Conservation (phyloP, 2,888 invertebrate genomes). For the Stenchaetothrips biformis region DNA sequence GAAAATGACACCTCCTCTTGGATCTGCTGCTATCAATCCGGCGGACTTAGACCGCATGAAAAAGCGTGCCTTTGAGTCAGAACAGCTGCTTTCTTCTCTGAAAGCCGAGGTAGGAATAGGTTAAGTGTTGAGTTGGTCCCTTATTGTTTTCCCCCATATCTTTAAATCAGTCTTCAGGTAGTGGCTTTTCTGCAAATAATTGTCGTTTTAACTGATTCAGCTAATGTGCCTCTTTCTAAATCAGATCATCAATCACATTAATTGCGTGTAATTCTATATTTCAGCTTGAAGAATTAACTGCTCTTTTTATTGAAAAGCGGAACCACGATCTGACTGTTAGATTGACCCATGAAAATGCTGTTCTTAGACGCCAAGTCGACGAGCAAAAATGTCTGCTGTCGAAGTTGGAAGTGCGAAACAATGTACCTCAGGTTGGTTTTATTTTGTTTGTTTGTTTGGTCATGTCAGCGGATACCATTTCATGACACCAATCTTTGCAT, state of each 20-base stretch:
- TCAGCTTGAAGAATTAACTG: not conserved
- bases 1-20: not conserved
- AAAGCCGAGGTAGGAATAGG: not conserved
- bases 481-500: not conserved
- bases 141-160: not conserved
- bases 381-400: not conserved
- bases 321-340: not conserved
- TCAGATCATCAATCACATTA: not conserved
- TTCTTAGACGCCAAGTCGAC: not conserved
- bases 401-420: not conserved
- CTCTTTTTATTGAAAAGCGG: not conserved
- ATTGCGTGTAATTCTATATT: not conserved
- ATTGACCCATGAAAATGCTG: slow-evolving; percentile 4
- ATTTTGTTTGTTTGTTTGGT: not conserved
- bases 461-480: not conserved
- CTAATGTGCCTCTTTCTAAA: not conserved
- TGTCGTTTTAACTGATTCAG: not conserved
- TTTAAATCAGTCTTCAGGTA: not conserved
- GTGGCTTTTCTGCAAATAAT: not conserved
- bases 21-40: not conserved
- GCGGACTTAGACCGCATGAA: not conserved
- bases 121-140: not conserved
- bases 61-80: not conserved
- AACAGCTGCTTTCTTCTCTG: slow-evolving; percentile 6
- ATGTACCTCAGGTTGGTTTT: not conserved